Percentiles rank a stretch among this genome's conserved stretches.
phyloP scores from a whole-genome alignment of 2,888 invertebrate genomes.

The Meiosimyza platycephala region DNA sequence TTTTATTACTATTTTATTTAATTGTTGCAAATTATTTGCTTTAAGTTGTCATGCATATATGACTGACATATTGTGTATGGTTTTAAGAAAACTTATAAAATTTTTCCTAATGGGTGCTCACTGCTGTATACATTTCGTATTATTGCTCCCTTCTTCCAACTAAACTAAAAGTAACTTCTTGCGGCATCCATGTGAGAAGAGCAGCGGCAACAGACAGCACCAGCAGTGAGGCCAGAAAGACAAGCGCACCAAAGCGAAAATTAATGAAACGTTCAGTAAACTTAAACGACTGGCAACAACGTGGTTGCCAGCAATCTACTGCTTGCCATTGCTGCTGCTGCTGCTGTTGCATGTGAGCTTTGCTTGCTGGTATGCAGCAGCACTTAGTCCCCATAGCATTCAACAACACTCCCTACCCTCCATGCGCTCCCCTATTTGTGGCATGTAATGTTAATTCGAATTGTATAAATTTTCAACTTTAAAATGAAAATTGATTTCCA shows the following conservation, averaged over 20 bases:
- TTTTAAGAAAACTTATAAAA: too few relatives aligned
- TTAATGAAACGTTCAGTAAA: conserved; percentile 31
- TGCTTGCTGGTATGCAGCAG: not conserved
- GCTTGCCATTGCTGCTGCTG: conserved; percentile 5
- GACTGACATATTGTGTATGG: too few relatives aligned
- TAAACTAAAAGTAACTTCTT: too few relatives aligned
- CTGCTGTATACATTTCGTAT: too few relatives aligned
- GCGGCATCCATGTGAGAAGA: too few relatives aligned
- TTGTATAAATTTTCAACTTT: conserved; percentile 37
- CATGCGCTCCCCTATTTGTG: not conserved
- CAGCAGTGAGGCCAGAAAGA: not conserved
- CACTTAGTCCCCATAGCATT: too few relatives aligned
- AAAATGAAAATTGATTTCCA: conserved; percentile 40
- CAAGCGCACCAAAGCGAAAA: conserved; percentile 23
- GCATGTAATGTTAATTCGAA: conserved; percentile 28
- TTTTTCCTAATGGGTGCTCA: too few relatives aligned
- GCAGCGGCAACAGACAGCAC: too few relatives aligned
- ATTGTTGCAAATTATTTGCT: too few relatives aligned
- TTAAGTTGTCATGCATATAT: too few relatives aligned
- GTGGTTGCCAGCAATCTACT: not conserved
- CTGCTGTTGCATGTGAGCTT: conserved; percentile 3
- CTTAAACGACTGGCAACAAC: conserved; percentile 22
- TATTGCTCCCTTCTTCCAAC: too few relatives aligned
- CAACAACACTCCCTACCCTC: not conserved
- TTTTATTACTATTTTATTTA: too few relatives aligned